Evolutionary conservation across 1,140 invertebrate species (phyloP), one percentile per base, ranked within the genome.

Genomic region (Drosophila yakuba): DNA sequence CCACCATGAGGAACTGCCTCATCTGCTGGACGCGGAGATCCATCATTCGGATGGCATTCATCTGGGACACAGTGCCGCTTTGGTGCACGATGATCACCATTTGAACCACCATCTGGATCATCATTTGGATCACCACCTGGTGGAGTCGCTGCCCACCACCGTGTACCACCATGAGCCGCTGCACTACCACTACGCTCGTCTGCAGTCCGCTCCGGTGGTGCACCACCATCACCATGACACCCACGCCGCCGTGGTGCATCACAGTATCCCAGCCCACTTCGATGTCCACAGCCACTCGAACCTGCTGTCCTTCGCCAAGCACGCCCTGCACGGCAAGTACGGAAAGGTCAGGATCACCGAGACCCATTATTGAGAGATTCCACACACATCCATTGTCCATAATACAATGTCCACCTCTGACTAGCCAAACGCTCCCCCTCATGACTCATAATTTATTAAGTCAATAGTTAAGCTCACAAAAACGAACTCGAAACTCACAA

Each of bases 281-380:
- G 83, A 91, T 47, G 69, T 76, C 15, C 80, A 90, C 43, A 82
- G 66, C 35, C 90, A 90, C 39, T 66, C 82, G 32, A 86, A 91
- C 63, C 57, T 91, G 12, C 47, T 91, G 68, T 73, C 90, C 73
- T 89, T 91, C 58, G 91, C 90, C 72, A 91, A 91, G 25, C 90
- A 91, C 52, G 78, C 90, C 38, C 67, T 91, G 51, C 90, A 91
- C 25, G 90, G 86, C 38, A 91, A 91, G 58, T 91, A 80, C 25
- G 90, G 91, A 63, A 91, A 91, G 60, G 86, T 91, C 43, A 77
- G 74, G 62, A 90, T 91, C 57, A 91, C 88, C 25, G 91, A 91
- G 74, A 91, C 84, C 15, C 91, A 91, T 83, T 91, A 91, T 58
- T 91, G 62, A 88, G 72, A 74, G 78, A 86, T 90, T 85, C 80